Conservation (phyloP, 2,888 invertebrate genomes). For the Lasioglossum figueresi region DNA sequence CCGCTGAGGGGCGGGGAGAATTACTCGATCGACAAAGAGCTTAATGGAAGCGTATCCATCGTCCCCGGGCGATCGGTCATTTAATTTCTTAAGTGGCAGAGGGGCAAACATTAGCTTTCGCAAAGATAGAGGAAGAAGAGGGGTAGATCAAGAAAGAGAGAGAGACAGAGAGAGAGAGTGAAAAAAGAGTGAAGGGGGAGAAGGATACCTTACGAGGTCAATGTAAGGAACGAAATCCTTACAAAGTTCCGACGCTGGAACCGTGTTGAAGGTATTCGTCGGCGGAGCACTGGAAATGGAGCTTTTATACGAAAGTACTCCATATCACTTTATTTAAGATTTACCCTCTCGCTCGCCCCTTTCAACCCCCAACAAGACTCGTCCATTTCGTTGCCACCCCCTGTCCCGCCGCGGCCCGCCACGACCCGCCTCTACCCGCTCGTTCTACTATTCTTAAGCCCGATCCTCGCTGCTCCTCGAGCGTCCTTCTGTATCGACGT, state of each 20-base stretch:
- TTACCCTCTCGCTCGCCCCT: conserved; percentile 83
- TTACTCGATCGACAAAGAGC: conserved; percentile 32
- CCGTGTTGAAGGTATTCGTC: conserved; percentile 74
- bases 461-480: conserved; percentile 75
- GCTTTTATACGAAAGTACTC: conserved; percentile 84
- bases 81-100: conserved; percentile 66
- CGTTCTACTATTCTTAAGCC: conserved; percentile 78
- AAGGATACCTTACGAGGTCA: conserved; percentile 62
- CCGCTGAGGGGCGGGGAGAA: neutral
- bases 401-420: conserved; percentile 53
- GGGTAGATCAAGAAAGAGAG: neutral
- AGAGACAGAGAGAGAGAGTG: neutral
- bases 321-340: conserved; percentile 84
- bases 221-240: conserved; percentile 65
- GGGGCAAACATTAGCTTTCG: conserved; percentile 55
- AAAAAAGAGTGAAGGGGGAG: neutral
- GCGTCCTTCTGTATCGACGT: conserved; percentile 74
- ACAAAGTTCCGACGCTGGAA: conserved; percentile 66
- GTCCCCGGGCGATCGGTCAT: conserved; percentile 48
- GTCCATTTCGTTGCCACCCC: conserved; percentile 82
- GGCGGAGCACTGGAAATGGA: conserved; percentile 82
- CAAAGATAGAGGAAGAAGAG: conserved; percentile 1
- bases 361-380: conserved; percentile 84
- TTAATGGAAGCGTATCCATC: conserved; percentile 42
- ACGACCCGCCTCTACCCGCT: conserved; percentile 53